Evolutionary conservation across 2,113 vertebrate species (phyloP), one percentile per base, ranked within the genome.

Genomic region (Sander vitreus): DNA sequence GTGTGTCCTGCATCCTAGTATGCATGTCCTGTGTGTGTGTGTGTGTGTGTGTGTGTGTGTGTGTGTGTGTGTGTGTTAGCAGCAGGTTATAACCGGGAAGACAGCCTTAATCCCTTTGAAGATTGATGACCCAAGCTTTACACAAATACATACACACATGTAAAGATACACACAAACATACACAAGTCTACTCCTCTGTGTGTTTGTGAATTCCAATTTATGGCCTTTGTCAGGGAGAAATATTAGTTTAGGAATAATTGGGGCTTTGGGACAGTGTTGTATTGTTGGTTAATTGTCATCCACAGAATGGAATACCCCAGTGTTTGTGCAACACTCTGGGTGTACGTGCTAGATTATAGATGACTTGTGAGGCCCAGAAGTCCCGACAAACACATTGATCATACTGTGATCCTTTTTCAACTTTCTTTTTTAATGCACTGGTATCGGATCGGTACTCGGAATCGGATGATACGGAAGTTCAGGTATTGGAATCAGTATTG

Each of bases 161-260:
- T 36, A 59, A 57, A 21, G 1, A 54, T 9, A 53, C 19, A 59
- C 69, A 69, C 63, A 54, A 16, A 48, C 64, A 45, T 30, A 63
- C 3, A 33, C 33, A 6, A 33, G 33, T 9, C 51, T 19, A 18
- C 21, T 25, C 9, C 4, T 30, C 13, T 72, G 73, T 69, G 30
- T 54, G 39, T 74, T 23, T 68, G 64, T 82, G 36, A 78, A 71
- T 62, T 78, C 21, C 63, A 78, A 73, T 81, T 70, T 54, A 80
- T 57, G n/a, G 54, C 14, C 68, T 81, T 67, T 86, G 84, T 76
- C 80, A 69, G 68, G 48, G 25, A 83, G 81, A 89, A 77, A 89
- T 74, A 89, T 85, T 79, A 60, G 85, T 84, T 84, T 65, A 25
- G 51, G 55, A 74, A 76, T 87, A 92, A 92, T 87, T 85, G 80